A percentile compares a stretch with the other conserved stretches of the same genome.
phyloP scores from a whole-genome alignment of 2,797 vertebrate genomes.

The Anolis apletophallus region DNA sequence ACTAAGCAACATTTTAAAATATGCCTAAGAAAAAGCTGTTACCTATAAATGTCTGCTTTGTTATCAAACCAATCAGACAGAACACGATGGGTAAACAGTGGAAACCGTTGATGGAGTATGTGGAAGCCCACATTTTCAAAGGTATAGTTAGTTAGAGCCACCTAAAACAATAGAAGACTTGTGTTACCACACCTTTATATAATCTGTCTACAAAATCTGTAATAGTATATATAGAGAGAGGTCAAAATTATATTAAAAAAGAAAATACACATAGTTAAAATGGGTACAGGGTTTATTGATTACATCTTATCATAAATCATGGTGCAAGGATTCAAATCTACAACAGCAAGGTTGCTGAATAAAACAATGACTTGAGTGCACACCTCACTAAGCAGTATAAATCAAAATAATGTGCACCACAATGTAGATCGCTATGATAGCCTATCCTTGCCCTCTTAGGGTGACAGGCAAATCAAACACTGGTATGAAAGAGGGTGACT shows the following conservation, averaged over 20 bases:
- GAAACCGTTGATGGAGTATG: conserved; percentile 90
- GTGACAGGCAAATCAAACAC: no score
- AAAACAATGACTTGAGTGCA: neutral
- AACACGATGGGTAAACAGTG: conserved; percentile 88
- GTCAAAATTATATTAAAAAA: neutral
- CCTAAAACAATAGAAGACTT: conserved; percentile 75
- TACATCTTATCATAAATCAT: neutral
- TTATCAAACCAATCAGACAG: conserved; percentile 98
- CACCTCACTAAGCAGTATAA: neutral
- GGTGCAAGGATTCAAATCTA: neutral
- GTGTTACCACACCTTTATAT: conserved; percentile 33
- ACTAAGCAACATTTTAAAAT: conserved; percentile 31
- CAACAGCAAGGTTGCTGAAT: neutral
- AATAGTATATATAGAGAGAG: neutral
- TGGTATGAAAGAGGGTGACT: no score
- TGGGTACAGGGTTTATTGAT: neutral
- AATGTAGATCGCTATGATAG: neutral
- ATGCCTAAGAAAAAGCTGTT: conserved; percentile 54
- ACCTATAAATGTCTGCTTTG: conserved; percentile 92
- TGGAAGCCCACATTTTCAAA: conserved; percentile 99
- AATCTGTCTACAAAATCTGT: neutral
- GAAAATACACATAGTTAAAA: neutral
- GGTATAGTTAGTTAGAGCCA: conserved; percentile 90
- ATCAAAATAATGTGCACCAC: neutral
- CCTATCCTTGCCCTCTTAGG: neutral